A percentile compares a stretch with the other conserved stretches of the same genome.
Evolutionary conservation across 2,113 vertebrate genomes (phyloP).

Genomic region (Anseranas semipalmata): DNA sequence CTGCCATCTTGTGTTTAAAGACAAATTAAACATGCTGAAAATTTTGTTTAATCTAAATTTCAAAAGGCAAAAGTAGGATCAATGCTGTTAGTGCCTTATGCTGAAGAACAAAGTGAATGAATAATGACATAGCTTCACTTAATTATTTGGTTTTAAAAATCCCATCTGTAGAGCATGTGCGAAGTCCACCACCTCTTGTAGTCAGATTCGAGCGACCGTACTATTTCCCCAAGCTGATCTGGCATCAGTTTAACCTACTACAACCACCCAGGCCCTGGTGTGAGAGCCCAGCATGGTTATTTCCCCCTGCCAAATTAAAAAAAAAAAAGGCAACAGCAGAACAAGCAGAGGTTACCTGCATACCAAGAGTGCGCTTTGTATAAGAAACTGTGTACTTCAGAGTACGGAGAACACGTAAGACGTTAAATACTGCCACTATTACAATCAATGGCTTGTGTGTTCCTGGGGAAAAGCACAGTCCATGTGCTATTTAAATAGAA

Average conservation of each 20-base stretch:
- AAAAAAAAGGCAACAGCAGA: neutral
- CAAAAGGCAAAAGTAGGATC: neutral
- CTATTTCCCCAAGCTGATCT: neutral
- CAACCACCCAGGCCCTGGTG: neutral
- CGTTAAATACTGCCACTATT: neutral
- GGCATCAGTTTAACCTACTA: rapidly evolving
- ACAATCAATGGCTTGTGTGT: too few species aligned
- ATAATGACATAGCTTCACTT: rapidly evolving
- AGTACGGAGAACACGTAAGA: rapidly evolving
- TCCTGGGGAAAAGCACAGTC: rapidly evolving
- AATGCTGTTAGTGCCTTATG: neutral
- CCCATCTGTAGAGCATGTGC: neutral
- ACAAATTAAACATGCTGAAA: neutral
- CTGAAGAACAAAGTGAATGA: neutral
- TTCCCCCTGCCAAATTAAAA: rapidly evolving
- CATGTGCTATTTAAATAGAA: neutral
- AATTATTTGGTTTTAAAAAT: neutral
- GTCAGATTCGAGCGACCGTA: neutral
- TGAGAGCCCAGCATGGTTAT: neutral
- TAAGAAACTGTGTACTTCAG: neutral
- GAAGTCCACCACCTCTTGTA: neutral
- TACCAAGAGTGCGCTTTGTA: neutral
- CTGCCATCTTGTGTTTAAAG: conserved; percentile 49
- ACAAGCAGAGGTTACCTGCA: neutral
- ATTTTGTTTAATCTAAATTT: neutral